These are phyloP conservation scores for Megamerina dolium DNA, from an alignment of 2,888 invertebrate species.

Conservation along the genomic window DNA sequence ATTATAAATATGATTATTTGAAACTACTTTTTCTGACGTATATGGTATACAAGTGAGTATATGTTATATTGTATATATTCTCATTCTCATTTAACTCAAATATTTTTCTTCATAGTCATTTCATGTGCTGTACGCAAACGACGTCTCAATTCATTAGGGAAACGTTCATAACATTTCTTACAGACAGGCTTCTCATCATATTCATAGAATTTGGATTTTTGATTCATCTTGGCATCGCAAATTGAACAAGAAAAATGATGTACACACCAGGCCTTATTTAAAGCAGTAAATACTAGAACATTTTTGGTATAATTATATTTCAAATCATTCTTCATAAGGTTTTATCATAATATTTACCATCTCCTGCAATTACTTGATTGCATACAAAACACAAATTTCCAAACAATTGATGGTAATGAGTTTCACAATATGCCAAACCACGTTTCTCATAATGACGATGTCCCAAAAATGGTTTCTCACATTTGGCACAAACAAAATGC, in stretches of 20 bases:
- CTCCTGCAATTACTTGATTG: constrained; percentile 95
- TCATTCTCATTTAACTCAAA: too few relatives aligned
- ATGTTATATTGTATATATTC: too few relatives aligned
- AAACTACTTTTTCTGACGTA: too few relatives aligned
- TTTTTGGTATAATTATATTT: not conserved
- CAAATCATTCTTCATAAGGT: constrained; percentile 1
- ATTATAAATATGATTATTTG: too few relatives aligned
- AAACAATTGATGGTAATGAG: constrained; percentile 97
- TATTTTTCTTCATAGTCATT: constrained; percentile 62
- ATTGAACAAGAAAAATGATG: constrained; percentile 97
- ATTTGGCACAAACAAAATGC: constrained; percentile 99
- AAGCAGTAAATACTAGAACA: constrained; percentile 94
- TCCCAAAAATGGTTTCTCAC: constrained; percentile 98
- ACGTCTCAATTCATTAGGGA: constrained; percentile 89
- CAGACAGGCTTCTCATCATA: constrained; percentile 98
- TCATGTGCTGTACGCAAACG: constrained; percentile 86
- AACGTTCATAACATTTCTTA: constrained; percentile 96
- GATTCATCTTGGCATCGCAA: constrained; percentile 93
- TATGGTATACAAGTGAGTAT: too few relatives aligned
- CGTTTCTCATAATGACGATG: constrained; percentile 99
- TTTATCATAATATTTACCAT: constrained; percentile 74
- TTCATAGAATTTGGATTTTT: constrained; percentile 98
- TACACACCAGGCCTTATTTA: constrained; percentile 99
- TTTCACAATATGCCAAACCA: constrained; percentile 97
- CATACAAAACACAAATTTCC: constrained; percentile 98